Evolutionary conservation across 2,888 invertebrate species (phyloP).

Genomic region (Pomacea canaliculata): DNA sequence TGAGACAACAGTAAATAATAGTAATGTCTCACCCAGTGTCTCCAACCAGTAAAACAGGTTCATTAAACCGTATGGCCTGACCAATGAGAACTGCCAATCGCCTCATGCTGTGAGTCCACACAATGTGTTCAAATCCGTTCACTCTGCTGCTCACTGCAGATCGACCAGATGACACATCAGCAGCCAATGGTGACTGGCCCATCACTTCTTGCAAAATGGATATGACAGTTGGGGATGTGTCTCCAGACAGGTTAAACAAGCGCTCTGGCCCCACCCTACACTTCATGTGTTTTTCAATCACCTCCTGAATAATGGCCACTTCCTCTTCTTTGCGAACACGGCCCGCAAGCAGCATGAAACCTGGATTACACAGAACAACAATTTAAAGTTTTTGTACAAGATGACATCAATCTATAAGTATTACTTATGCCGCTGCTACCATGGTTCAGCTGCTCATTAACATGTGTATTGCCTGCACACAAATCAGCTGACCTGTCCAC

Average conservation of each 20-base stretch:
- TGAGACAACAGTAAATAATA: too few species aligned
- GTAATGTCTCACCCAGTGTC: constrained; percentile 80
- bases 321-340: constrained; percentile 90
- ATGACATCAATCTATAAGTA: too few species aligned
- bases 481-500: too few species aligned
- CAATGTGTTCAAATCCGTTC: constrained; percentile 81
- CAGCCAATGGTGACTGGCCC: constrained; percentile 30
- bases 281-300: constrained; percentile 78
- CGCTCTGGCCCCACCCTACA: constrained; percentile 78
- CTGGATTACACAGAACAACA: constrained; percentile 49
- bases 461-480: too few species aligned
- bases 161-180: not conserved
- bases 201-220: constrained; percentile 45
- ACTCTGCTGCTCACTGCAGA: constrained; percentile 5
- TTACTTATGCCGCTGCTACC: too few species aligned
- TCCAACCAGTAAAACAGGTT: constrained; percentile 95
- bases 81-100: constrained; percentile 75
- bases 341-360: constrained; percentile 92
- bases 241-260: constrained; percentile 75
- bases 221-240: constrained; percentile 82
- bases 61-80: constrained; percentile 88
- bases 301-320: constrained; percentile 82
- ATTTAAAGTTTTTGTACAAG: too few species aligned
- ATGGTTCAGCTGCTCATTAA: too few species aligned
- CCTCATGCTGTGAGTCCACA: constrained; percentile 95